A percentile compares a stretch with the other conserved stretches of the same genome.
Conservation (phyloP, 2,797 vertebrate genomes). For the Triplophysa yarkandensis region DNA sequence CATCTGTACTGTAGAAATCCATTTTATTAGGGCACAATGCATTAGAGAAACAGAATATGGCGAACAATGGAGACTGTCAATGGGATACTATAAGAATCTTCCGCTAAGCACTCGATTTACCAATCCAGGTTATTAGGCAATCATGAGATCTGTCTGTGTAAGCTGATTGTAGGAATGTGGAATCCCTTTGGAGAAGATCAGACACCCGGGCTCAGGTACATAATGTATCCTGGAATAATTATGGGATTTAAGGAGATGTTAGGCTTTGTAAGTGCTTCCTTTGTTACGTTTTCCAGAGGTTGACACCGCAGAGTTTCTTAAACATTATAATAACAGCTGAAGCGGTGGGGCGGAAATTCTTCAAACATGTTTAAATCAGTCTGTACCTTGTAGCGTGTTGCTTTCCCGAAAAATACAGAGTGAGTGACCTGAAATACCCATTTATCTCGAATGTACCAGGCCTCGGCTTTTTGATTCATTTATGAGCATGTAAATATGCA, state of each 20-base stretch:
- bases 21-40: slow-evolving; percentile 50
- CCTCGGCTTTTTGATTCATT: not conserved
- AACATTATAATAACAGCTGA: slow-evolving; percentile 64
- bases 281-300: slow-evolving; percentile 72
- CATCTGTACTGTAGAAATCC: slow-evolving; percentile 55
- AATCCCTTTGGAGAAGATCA: slow-evolving; percentile 73
- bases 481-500: no score
- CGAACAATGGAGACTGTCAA: slow-evolving; percentile 55
- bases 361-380: slow-evolving; percentile 67
- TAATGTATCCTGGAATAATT: slow-evolving; percentile 78
- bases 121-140: slow-evolving; percentile 72
- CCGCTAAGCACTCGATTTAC: slow-evolving; percentile 71
- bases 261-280: slow-evolving; percentile 76
- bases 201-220: slow-evolving; percentile 75
- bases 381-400: slow-evolving; percentile 56
- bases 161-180: slow-evolving; percentile 74
- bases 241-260: slow-evolving; percentile 77
- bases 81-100: slow-evolving; percentile 62
- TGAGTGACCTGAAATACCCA: slow-evolving; percentile 58
- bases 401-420: slow-evolving; percentile 54
- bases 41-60: slow-evolving; percentile 40
- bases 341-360: slow-evolving; percentile 55
- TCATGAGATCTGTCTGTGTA: slow-evolving; percentile 74
- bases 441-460: slow-evolving; percentile 48
- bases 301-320: slow-evolving; percentile 67